A percentile compares a stretch with the other conserved stretches of the same genome.
phyloP scores from a whole-genome alignment of 30 jellyfish, hydroid and myxozoan genomes.

The Nemopilema nomurai region DNA sequence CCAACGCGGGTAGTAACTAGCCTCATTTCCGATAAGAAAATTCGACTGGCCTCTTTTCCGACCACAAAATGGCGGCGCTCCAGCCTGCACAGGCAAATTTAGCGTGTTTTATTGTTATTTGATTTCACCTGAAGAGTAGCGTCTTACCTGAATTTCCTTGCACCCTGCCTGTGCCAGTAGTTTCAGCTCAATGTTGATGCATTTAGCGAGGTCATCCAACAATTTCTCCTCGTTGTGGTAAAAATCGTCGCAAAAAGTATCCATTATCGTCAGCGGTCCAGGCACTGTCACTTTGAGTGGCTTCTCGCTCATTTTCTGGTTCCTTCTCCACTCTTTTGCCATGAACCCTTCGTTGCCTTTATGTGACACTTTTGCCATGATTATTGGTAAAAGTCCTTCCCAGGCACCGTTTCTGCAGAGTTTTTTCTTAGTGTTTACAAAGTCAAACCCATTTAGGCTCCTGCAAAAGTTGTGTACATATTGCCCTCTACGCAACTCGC shows the following conservation, averaged over 20 bases:
- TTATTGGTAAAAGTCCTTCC: constrained; percentile 55
- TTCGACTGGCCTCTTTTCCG: too few relatives aligned
- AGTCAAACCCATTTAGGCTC: constrained; percentile 63
- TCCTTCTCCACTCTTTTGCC: constrained; percentile 68
- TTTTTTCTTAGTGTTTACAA: constrained; percentile 9
- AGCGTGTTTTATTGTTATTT: too few relatives aligned
- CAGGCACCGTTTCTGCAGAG: constrained; percentile 50
- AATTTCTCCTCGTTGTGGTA: constrained; percentile 52
- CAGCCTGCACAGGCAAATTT: too few relatives aligned
- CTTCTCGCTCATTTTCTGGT: constrained; percentile 37
- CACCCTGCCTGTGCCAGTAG: constrained; percentile 74
- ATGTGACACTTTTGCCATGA: constrained; percentile 40
- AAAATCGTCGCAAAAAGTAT: constrained; percentile 54
- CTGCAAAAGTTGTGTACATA: constrained; percentile 63
- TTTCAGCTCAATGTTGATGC: constrained; percentile 63
- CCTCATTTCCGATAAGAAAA: too few relatives aligned
- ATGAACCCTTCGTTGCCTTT: constrained; percentile 21
- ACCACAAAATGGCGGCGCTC: too few relatives aligned
- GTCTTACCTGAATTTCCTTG: constrained; percentile 63
- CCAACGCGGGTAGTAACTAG: too few relatives aligned
- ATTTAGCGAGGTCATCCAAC: constrained; percentile 43
- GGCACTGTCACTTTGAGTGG: constrained; percentile 77
- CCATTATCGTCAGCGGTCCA: constrained; percentile 84
- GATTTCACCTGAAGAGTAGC: not conserved
- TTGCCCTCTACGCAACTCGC: constrained; percentile 67